Percentiles rank a stretch among this genome's conserved stretches.
These are phyloP conservation scores for Corythornis cristatus DNA, from an alignment of 2,113 vertebrate species.

Conservation along the genomic window DNA sequence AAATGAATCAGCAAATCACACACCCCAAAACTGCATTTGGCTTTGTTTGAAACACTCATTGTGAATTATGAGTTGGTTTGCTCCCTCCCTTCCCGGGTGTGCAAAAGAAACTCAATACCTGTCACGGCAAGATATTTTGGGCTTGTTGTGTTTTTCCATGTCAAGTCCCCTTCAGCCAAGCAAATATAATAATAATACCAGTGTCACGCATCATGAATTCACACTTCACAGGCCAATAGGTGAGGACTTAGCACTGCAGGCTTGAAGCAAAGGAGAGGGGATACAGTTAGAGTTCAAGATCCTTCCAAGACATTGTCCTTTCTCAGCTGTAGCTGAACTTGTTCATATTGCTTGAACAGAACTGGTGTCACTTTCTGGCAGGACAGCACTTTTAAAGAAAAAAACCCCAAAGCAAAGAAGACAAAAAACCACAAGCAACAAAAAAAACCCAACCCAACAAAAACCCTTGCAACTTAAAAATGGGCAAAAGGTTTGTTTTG, in stretches of 20 bases:
- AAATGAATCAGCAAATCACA: background rate
- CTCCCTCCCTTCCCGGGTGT: background rate
- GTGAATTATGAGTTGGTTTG: background rate
- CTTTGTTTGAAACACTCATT: background rate
- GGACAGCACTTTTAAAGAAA: background rate
- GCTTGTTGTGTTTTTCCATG: background rate
- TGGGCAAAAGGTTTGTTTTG: background rate
- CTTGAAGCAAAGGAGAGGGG: background rate
- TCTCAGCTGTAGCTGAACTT: background rate
- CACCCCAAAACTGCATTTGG: background rate
- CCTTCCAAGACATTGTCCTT: background rate
- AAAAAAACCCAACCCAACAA: background rate
- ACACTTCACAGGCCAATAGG: background rate
- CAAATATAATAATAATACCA: slow-evolving; percentile 9
- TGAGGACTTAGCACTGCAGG: background rate
- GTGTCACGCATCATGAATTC: slow-evolving; percentile 6
- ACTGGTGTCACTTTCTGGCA: background rate
- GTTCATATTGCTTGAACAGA: background rate
- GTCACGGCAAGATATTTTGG: background rate
- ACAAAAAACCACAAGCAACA: background rate
- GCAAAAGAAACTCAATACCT: background rate
- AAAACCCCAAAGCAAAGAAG: background rate
- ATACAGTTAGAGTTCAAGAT: background rate
- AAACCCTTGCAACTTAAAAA: background rate
- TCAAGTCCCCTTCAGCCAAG: background rate